Base-by-base conservation (phyloP, 2,888 invertebrate species). In the Hedychridium roseum region DNA sequence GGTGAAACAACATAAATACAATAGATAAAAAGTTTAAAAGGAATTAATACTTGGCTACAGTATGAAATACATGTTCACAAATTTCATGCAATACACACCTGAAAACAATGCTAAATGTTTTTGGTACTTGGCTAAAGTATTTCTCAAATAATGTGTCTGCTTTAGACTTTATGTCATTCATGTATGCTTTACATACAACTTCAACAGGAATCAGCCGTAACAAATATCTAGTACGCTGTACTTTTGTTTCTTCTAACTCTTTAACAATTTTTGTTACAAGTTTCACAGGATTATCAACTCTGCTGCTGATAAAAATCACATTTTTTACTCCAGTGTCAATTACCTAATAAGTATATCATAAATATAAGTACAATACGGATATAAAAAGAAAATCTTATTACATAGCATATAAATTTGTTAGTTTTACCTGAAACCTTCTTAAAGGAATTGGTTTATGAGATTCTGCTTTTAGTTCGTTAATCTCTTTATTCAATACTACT, bases 261-360 rank as follows among this genome's bases (percentile, higher is more conserved):
- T 86, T 82, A 34, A 94, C 81, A 50, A 97, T 90, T 43, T 82
- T 81, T 14, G 85, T 80, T 0, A 87, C 89, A 17, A 97, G 70
- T 55, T 86, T 83, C 44, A 88, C 85, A 2, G 94, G 94, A 80
- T 92, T 85, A 27, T 86, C 83, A 35, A 94, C 79, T 32, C 86
- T 89, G 1, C 92, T 91, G 74, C 86, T 86, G 54, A 97, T 92
- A 70, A 97, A 97, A 54, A 96, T 80, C 66, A 91, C 86, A 76
- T 94, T 94, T 36, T 88, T 89, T 0, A 90, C 89, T 39, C 90
- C 91, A 0, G 93, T 92, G 59, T 90, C 88, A 0, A 94, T 86
- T 15, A 86, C 87, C 80, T 92, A 86, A 48, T 27, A 80, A 81
- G 48, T 38, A 54, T 20, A 42, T n/a, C n/a, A 18, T 12, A 32